Evolutionary conservation across 2,888 invertebrate genomes (phyloP).

Genomic region (Coronaproctus castanopsis): DNA sequence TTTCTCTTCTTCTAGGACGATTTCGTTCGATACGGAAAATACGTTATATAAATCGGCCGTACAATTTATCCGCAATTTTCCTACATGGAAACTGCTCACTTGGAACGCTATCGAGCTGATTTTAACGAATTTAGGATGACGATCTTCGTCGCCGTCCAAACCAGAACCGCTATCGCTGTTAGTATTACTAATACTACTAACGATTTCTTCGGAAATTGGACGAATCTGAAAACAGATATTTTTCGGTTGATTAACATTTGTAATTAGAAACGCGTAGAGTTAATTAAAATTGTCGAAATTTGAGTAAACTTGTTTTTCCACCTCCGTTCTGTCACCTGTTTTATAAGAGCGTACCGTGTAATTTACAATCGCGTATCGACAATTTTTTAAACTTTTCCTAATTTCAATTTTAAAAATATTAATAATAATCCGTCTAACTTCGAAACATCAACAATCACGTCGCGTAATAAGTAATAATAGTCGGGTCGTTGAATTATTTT

Average conservation of each 20-base stretch:
- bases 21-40: slow-evolving; percentile 39
- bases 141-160: slow-evolving; percentile 5
- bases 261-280: too few relatives aligned
- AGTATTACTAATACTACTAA: too few relatives aligned
- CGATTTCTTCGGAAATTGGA: slow-evolving; percentile 11
- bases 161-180: neutral
- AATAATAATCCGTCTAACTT: neutral
- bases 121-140: slow-evolving; percentile 13
- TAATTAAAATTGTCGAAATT: too few relatives aligned
- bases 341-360: too few relatives aligned
- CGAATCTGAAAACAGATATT: slow-evolving; percentile 7
- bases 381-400: too few relatives aligned
- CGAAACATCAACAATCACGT: neutral
- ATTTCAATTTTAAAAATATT: too few relatives aligned
- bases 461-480: neutral
- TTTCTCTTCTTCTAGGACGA: slow-evolving; percentile 48
- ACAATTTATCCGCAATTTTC: slow-evolving; percentile 42
- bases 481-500: too few relatives aligned
- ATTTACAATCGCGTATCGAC: too few relatives aligned
- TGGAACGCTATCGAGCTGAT: slow-evolving; percentile 41
- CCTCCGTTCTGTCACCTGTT: too few relatives aligned
- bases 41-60: slow-evolving; percentile 45
- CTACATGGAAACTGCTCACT: slow-evolving; percentile 42
- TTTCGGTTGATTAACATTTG: too few relatives aligned
- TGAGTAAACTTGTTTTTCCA: too few relatives aligned